phyloP scores from a whole-genome alignment of 1,140 invertebrate species.

The Zophobas morio region DNA sequence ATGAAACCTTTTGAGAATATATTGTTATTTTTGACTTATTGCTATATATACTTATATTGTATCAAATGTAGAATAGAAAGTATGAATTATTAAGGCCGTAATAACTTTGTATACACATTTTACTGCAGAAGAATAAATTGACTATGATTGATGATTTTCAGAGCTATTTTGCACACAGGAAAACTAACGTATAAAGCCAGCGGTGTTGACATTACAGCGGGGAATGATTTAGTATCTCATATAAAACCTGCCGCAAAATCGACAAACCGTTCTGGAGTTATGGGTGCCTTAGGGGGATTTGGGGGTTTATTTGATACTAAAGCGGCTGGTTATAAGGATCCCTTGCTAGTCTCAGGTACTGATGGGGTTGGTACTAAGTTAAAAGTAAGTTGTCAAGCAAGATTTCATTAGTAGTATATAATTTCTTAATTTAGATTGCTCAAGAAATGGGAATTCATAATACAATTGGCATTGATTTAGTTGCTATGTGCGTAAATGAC shows the following conservation, averaged over 20 bases:
- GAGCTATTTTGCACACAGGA: constrained; percentile 70
- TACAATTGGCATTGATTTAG: constrained; percentile 94
- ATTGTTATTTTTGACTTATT: no score
- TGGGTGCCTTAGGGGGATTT: constrained; percentile 91
- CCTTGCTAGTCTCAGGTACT: constrained; percentile 93
- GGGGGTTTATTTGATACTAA: constrained; percentile 91
- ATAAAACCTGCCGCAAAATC: constrained; percentile 85
- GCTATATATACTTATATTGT: no score
- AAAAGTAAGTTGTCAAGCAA: constrained; percentile 74
- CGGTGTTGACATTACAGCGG: constrained; percentile 95
- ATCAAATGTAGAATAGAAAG: no score
- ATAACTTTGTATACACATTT: no score
- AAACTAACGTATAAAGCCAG: constrained; percentile 90
- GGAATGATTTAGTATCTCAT: constrained; percentile 85
- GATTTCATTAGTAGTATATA: no score
- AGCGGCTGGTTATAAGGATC: constrained; percentile 81
- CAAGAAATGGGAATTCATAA: constrained; percentile 84
- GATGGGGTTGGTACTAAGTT: constrained; percentile 98
- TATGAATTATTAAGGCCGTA: no score
- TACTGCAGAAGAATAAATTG: no score
- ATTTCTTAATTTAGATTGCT: constrained; percentile 78
- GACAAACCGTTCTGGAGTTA: constrained; percentile 80
- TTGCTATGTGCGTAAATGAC: constrained; percentile 99
- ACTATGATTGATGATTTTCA: constrained; percentile 58
- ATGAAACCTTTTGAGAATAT: no score